Evolutionary conservation across 2,113 vertebrate species (phyloP).

Genomic region (Pithys albifrons): DNA sequence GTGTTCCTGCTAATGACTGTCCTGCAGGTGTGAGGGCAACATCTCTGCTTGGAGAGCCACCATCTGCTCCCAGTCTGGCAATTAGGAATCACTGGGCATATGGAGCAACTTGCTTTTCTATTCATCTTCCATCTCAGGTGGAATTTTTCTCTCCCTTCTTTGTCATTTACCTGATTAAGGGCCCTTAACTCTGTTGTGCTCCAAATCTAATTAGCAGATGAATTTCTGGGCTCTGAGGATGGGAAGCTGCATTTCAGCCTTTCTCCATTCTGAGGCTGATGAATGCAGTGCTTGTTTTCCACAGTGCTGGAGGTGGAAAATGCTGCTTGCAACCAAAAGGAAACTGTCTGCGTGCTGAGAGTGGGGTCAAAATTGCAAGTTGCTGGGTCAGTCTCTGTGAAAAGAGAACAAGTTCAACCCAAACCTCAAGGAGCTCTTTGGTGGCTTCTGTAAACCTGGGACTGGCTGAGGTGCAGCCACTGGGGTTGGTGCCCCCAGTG

Average conservation of each 20-base stretch:
- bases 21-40: slow-evolving; percentile 32
- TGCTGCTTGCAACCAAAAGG: not conserved
- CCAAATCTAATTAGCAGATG: not conserved
- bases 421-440: not conserved
- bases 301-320: not conserved
- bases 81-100: not conserved
- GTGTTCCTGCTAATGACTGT: slow-evolving; percentile 17
- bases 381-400: not conserved
- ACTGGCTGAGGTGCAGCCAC: not conserved
- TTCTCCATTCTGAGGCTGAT: not conserved
- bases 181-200: not conserved
- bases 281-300: not conserved
- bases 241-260: not conserved
- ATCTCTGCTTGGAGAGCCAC: not conserved
- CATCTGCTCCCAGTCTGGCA: slow-evolving; percentile 18
- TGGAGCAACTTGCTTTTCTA: slow-evolving; percentile 7
- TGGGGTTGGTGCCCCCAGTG: not conserved
- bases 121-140: not conserved
- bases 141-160: not conserved
- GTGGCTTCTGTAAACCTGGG: not conserved
- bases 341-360: not conserved
- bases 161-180: not conserved
- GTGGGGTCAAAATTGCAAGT: not conserved
- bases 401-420: not conserved
- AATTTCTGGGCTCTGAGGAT: not conserved